These are phyloP conservation scores for Chaetops frenatus DNA, from an alignment of 2,113 vertebrate genomes.

Conservation along the genomic window DNA sequence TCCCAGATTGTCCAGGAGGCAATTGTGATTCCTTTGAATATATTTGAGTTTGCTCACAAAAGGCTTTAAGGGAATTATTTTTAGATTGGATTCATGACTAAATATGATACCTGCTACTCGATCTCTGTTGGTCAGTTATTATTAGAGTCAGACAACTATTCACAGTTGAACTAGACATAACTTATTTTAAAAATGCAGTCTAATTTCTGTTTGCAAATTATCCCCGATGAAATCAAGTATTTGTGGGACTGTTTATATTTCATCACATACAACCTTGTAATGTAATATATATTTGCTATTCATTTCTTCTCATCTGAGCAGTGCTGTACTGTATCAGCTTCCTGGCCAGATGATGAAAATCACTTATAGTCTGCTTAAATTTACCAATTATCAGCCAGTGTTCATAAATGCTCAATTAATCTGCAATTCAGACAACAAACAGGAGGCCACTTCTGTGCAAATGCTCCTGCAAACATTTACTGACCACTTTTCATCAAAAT, in stretches of 20 bases:
- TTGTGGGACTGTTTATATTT: not conserved
- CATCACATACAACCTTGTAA: not conserved
- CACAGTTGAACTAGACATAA: conserved; percentile 12
- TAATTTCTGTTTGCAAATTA: conserved; percentile 5
- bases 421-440: not conserved
- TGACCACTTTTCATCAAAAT: not conserved
- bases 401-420: not conserved
- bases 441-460: not conserved
- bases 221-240: not conserved
- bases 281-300: not conserved
- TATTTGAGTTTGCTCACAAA: not conserved
- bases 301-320: not conserved
- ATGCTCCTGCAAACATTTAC: not conserved
- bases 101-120: not conserved
- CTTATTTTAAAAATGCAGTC: not conserved
- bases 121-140: conserved; percentile 10
- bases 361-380: not conserved
- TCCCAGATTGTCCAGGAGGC: not conserved
- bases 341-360: not conserved
- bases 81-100: not conserved
- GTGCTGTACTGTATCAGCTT: not conserved
- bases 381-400: not conserved
- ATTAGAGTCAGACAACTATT: not conserved
- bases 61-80: conserved; percentile 7
- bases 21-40: not conserved